phyloP scores from a whole-genome alignment of 2,888 invertebrate genomes.

The Tridacna crocea region DNA sequence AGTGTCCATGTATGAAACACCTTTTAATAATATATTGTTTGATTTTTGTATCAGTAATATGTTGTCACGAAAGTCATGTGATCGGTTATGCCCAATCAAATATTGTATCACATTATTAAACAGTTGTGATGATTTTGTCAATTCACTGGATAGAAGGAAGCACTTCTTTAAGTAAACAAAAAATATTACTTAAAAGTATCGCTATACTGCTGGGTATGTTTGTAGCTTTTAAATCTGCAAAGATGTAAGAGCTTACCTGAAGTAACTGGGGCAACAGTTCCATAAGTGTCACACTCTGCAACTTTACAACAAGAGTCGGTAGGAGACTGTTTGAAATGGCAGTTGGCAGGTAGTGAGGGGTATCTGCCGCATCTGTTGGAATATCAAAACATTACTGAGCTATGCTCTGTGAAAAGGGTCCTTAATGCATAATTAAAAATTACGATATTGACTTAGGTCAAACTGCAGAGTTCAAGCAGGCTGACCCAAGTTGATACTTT shows the following conservation, averaged over 20 bases:
- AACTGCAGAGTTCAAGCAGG: too few species aligned
- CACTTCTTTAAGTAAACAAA: too few species aligned
- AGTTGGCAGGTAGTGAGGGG: conserved; percentile 71
- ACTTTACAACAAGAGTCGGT: conserved; percentile 69
- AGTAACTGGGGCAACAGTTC: conserved; percentile 19
- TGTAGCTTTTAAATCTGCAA: too few species aligned
- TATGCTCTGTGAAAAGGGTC: too few species aligned
- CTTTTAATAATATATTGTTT: too few species aligned
- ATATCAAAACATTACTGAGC: background rate
- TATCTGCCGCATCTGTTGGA: conserved; percentile 68
- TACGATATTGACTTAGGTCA: too few species aligned
- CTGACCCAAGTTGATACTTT: too few species aligned
- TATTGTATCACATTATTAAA: background rate
- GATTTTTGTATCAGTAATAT: too few species aligned
- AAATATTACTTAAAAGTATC: too few species aligned
- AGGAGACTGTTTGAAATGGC: conserved; percentile 63
- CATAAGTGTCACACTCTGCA: conserved; percentile 65
- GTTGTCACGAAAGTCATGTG: background rate
- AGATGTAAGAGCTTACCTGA: background rate
- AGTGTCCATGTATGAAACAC: too few species aligned
- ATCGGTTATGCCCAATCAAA: background rate
- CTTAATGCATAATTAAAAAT: too few species aligned
- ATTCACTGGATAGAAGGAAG: background rate
- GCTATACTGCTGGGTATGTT: too few species aligned
- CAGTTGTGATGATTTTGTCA: background rate